Conservation (phyloP, 2,113 vertebrate species). For the Bettongia penicillata region DNA sequence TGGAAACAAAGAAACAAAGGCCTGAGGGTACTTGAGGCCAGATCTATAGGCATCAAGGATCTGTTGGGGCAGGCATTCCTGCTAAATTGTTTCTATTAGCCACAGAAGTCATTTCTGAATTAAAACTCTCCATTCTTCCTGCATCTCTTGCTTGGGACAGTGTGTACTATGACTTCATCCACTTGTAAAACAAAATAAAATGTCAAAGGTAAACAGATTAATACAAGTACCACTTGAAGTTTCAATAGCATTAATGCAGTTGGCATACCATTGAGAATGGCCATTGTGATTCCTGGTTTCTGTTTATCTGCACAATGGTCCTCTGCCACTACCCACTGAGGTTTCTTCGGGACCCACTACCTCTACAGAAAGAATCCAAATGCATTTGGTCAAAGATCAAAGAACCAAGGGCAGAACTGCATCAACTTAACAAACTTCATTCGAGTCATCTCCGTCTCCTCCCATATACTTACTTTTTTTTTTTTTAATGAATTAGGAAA, state of each 20-base stretch:
- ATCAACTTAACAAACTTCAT: not conserved
- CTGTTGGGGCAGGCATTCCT: not conserved
- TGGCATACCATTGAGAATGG: not conserved
- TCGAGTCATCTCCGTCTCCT: not conserved
- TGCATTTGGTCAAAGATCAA: not conserved
- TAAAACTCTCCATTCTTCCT: not conserved
- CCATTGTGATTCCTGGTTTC: not conserved
- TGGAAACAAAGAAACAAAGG: not conserved
- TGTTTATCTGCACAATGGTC: not conserved
- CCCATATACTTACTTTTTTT: not conserved
- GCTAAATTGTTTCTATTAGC: slow-evolving; percentile 6
- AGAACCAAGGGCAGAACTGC: not conserved
- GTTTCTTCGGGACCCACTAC: not conserved
- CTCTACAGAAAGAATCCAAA: not conserved
- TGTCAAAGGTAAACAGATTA: slow-evolving; percentile 24
- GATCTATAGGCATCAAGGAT: not conserved
- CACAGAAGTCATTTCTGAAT: slow-evolving; percentile 26
- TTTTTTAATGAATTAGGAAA: not conserved
- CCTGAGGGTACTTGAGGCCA: not conserved
- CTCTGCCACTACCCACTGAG: not conserved
- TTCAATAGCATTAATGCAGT: not conserved
- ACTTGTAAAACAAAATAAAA: not conserved
- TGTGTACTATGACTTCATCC: slow-evolving; percentile 21
- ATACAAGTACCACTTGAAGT: not conserved
- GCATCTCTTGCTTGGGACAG: not conserved